phyloP scores from a whole-genome alignment of 2,113 vertebrate genomes.

The Ciconia maguari region DNA sequence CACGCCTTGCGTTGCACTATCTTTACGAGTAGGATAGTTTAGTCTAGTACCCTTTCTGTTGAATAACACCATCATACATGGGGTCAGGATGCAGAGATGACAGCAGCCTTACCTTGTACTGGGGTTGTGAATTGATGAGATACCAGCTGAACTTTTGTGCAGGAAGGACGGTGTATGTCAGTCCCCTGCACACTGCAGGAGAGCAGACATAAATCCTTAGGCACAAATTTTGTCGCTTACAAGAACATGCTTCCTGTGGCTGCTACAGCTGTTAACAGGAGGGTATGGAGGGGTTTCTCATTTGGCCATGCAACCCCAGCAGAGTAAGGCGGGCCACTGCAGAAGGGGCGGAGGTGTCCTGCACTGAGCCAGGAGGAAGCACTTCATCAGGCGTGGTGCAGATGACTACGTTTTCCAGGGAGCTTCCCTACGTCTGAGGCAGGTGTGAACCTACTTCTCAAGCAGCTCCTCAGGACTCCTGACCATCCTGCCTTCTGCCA shows the following conservation, averaged over 20 bases:
- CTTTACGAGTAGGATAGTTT: conserved; percentile 42
- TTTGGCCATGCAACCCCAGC: neutral
- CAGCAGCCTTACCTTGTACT: neutral
- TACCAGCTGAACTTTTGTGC: neutral
- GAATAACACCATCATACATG: neutral
- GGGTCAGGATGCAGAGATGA: neutral
- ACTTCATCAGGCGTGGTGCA: neutral
- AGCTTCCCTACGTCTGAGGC: neutral
- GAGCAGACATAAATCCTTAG: neutral
- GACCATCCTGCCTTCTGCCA: neutral
- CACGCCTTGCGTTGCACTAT: neutral
- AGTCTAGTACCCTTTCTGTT: conserved; percentile 19
- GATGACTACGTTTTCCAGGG: neutral
- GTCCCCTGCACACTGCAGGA: neutral
- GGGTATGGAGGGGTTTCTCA: neutral
- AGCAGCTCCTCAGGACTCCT: neutral
- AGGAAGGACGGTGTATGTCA: neutral
- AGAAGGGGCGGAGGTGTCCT: neutral
- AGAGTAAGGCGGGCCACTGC: neutral
- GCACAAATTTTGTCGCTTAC: neutral
- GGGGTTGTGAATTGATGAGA: neutral
- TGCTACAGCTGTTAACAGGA: neutral
- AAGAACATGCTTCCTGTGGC: neutral
- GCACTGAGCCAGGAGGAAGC: neutral
- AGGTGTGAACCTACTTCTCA: neutral